Conservation (phyloP, 2,888 invertebrate genomes). For the Himalopsyche tibetana region DNA sequence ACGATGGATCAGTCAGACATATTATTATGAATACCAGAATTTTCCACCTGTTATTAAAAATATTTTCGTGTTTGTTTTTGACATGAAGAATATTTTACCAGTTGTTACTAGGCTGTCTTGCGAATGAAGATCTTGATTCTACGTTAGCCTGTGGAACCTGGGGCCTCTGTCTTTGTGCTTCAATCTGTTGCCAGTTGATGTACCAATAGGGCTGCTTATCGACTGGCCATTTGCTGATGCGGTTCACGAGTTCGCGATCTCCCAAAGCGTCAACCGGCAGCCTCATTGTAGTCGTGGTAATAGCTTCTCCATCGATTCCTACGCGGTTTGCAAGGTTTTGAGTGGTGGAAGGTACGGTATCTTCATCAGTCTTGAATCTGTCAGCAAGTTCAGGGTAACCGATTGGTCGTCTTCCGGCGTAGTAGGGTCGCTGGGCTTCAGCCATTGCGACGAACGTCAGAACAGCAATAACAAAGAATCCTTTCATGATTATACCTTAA, state of each 20-base stretch:
- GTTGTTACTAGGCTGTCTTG: neutral
- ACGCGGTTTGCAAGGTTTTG: slow-evolving; percentile 75
- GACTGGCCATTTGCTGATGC: slow-evolving; percentile 80
- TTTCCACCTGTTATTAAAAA: too few species aligned
- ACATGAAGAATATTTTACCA: neutral
- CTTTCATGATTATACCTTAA: slow-evolving; percentile 48
- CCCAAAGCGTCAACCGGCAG: slow-evolving; percentile 83
- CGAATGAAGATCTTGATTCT: slow-evolving; percentile 1
- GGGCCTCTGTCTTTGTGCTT: slow-evolving; percentile 75
- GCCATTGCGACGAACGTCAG: slow-evolving; percentile 69
- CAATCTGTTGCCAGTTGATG: slow-evolving; percentile 82
- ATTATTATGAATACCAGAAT: too few species aligned
- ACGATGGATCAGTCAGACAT: too few species aligned
- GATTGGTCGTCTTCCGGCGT: slow-evolving; percentile 78
- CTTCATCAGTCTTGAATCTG: slow-evolving; percentile 68
- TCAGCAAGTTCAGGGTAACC: slow-evolving; percentile 79
- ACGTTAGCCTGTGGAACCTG: neutral
- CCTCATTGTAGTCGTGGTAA: slow-evolving; percentile 69
- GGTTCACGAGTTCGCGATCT: slow-evolving; percentile 78
- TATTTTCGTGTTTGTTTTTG: neutral
- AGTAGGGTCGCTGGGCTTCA: slow-evolving; percentile 80
- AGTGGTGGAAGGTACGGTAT: slow-evolving; percentile 67
- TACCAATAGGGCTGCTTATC: slow-evolving; percentile 86
- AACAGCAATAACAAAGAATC: slow-evolving; percentile 67
- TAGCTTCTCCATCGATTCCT: slow-evolving; percentile 70